Percentiles rank a stretch among this genome's conserved stretches.
These are phyloP conservation scores for Enteromius unitaeniatus DNA, from an alignment of 2,797 vertebrate genomes.

Conservation along the genomic window DNA sequence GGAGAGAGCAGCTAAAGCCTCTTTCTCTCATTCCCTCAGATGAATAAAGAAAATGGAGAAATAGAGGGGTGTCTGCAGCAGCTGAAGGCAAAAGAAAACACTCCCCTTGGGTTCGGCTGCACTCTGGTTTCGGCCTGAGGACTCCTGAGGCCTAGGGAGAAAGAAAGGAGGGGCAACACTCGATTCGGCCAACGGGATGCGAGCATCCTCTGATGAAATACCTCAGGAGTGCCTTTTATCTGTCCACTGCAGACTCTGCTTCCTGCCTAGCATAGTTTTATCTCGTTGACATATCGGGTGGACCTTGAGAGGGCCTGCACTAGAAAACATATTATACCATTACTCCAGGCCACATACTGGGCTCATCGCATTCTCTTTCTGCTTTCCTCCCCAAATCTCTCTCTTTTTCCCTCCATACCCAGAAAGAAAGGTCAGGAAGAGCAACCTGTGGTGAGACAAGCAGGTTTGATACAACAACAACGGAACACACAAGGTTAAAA, in stretches of 20 bases:
- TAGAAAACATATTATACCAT: slow-evolving; percentile 54
- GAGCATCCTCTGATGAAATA: slow-evolving; percentile 32
- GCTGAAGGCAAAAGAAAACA: slow-evolving; percentile 20
- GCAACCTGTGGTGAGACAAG: slow-evolving; percentile 18
- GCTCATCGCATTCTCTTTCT: not conserved
- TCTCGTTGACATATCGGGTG: slow-evolving; percentile 58
- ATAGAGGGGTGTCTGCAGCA: slow-evolving; percentile 10
- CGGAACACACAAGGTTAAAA: not conserved
- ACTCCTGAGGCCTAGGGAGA: not conserved
- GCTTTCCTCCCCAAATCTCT: slow-evolving; percentile 3
- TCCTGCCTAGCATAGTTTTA: slow-evolving; percentile 48
- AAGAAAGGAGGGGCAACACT: slow-evolving; percentile 4
- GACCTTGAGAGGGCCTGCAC: slow-evolving; percentile 51
- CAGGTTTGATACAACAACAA: not conserved
- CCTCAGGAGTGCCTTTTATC: slow-evolving; percentile 51
- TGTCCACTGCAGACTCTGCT: slow-evolving; percentile 41
- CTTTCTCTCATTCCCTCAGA: slow-evolving; percentile 35
- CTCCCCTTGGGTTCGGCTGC: slow-evolving; percentile 10
- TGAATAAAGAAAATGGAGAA: slow-evolving; percentile 36
- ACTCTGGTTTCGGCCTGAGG: not conserved
- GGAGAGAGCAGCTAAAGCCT: slow-evolving; percentile 28
- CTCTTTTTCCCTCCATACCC: not conserved
- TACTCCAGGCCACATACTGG: slow-evolving; percentile 35
- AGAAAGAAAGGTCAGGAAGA: not conserved
- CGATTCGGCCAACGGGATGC: slow-evolving; percentile 18